phyloP scores from a whole-genome alignment of 2,113 vertebrate species.

The Oncorhynchus mykiss region DNA sequence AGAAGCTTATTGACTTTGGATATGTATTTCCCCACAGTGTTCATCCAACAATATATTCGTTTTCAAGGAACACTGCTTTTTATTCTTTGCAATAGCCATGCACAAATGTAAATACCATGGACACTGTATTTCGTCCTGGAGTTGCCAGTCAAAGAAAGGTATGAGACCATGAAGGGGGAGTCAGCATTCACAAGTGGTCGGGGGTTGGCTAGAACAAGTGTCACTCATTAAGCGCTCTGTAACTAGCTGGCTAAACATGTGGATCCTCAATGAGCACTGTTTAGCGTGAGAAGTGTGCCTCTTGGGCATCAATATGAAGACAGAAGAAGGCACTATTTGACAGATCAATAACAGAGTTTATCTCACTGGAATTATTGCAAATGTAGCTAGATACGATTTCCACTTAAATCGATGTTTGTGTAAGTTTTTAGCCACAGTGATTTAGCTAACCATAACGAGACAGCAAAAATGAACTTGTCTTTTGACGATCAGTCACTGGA shows the following conservation, averaged over 20 bases:
- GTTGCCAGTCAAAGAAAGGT: conserved; percentile 27
- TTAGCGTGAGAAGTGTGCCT: conserved; percentile 70
- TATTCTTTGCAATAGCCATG: too few relatives aligned
- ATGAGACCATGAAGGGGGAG: conserved; percentile 10
- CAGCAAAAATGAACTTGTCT: conserved; percentile 76
- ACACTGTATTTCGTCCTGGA: background rate
- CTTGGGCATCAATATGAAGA: conserved; percentile 24
- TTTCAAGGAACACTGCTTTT: too few relatives aligned
- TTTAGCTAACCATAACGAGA: conserved; percentile 6
- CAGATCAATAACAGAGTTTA: conserved; percentile 26
- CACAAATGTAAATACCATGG: background rate
- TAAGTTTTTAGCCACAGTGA: background rate
- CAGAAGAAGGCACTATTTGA: conserved; percentile 43
- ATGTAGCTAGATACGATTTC: conserved; percentile 5
- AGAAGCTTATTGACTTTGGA: background rate
- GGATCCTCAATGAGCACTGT: conserved; percentile 57
- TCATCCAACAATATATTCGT: too few relatives aligned
- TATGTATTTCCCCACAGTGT: too few relatives aligned
- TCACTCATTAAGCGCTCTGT: conserved; percentile 48
- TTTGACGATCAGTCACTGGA: conserved; percentile 84
- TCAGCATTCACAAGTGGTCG: background rate
- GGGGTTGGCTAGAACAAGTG: conserved; percentile 60
- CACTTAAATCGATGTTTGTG: too few relatives aligned
- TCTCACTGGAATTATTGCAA: background rate
- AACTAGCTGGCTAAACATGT: conserved; percentile 47